A percentile compares a stretch with the other conserved stretches of the same genome.
These are phyloP conservation scores for Thunnus thynnus DNA, from an alignment of 2,113 vertebrate species.

Conservation along the genomic window DNA sequence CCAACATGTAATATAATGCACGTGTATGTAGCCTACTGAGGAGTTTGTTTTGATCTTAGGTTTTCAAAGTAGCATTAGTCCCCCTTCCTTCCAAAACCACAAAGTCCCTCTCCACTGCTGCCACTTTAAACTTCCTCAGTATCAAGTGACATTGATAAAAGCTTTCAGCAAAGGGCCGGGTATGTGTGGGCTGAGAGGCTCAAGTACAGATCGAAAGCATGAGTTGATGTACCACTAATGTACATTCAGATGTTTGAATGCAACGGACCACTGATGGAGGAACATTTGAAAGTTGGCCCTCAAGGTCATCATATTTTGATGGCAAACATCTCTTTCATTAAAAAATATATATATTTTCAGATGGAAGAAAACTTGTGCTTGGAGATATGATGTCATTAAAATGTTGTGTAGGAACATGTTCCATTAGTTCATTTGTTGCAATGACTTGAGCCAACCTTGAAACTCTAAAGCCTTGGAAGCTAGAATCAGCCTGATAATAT, in stretches of 20 bases:
- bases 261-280: neutral
- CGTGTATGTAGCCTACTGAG: neutral
- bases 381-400: neutral
- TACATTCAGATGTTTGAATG: slow-evolving; percentile 34
- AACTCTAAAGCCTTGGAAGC: neutral
- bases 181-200: slow-evolving; percentile 46
- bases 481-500: neutral
- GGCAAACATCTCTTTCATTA: neutral
- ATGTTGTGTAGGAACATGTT: neutral
- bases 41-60: slow-evolving; percentile 54
- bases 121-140: slow-evolving; percentile 52
- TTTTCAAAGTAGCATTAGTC: slow-evolving; percentile 45
- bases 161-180: slow-evolving; percentile 50
- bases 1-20: slow-evolving; percentile 28
- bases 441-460: neutral
- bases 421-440: neutral
- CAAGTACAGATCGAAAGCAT: neutral
- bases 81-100: slow-evolving; percentile 65
- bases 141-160: slow-evolving; percentile 75
- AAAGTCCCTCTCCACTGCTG: slow-evolving; percentile 49
- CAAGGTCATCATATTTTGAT: slow-evolving; percentile 9
- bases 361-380: neutral
- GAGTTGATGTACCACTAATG: slow-evolving; percentile 15
- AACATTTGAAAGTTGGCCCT: neutral
- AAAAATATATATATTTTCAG: neutral